Conservation (phyloP, 2,797 vertebrate species). For the Takifugu rubripes region DNA sequence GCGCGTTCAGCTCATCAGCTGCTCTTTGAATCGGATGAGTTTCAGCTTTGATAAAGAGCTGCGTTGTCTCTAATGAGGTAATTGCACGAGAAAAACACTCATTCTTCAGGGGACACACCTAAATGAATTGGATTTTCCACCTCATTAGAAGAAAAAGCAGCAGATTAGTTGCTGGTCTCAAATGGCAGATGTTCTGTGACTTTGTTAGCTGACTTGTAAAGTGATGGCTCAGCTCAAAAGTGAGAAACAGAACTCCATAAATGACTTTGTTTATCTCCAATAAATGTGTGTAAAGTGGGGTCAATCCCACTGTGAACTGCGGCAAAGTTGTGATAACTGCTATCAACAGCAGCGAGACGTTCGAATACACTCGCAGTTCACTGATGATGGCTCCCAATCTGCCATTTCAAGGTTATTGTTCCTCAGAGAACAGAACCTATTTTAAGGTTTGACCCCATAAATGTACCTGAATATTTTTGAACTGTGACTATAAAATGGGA, state of each 20-base stretch:
- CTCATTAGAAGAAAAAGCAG: constrained; percentile 12
- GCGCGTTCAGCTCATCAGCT: background rate
- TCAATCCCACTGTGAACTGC: background rate
- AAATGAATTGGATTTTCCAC: constrained; percentile 22
- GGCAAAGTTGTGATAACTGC: background rate
- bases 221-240: background rate
- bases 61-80: constrained; percentile 16
- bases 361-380: too few species aligned
- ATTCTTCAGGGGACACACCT: constrained; percentile 36
- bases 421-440: too few species aligned
- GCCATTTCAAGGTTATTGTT: too few species aligned
- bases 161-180: constrained; percentile 9
- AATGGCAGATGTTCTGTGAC: constrained; percentile 14
- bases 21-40: constrained; percentile 16
- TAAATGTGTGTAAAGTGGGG: background rate
- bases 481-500: too few species aligned
- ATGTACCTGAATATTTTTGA: too few species aligned
- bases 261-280: background rate
- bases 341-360: background rate
- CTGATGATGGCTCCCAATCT: too few species aligned
- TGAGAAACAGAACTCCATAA: background rate
- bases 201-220: constrained; percentile 10
- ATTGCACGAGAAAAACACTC: background rate
- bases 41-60: constrained; percentile 13
- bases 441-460: too few species aligned